Conservation (phyloP, 30 jellyfish, hydroid and myxozoan species). For the Aurelia sp. region DNA sequence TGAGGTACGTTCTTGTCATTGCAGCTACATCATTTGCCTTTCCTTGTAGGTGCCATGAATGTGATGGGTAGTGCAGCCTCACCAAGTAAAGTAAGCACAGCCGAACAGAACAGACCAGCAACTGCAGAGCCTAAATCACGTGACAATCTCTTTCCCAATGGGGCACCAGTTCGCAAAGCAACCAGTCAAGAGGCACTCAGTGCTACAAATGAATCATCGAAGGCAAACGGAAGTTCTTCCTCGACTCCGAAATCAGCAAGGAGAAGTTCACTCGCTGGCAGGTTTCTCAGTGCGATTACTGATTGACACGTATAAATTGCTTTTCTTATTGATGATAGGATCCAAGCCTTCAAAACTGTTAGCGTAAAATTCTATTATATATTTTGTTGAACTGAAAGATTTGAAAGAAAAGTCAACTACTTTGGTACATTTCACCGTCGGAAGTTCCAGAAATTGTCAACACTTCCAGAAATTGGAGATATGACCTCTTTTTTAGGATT, state of each 20-base stretch:
- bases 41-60: constrained; percentile 54
- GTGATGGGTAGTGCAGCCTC: constrained; percentile 65
- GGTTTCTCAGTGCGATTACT: constrained; percentile 66
- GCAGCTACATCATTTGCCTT: not conserved
- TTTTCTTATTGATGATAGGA: too few relatives aligned
- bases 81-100: constrained; percentile 52
- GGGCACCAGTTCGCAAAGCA: constrained; percentile 63
- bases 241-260: constrained; percentile 42
- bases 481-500: too few relatives aligned
- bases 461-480: too few relatives aligned
- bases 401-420: too few relatives aligned
- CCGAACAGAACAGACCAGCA: constrained; percentile 26
- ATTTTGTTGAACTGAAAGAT: too few relatives aligned
- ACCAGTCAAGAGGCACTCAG: constrained; percentile 59
- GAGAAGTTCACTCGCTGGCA: constrained; percentile 63
- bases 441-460: too few relatives aligned
- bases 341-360: too few relatives aligned
- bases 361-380: too few relatives aligned
- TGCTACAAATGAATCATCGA: not conserved
- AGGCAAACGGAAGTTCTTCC: constrained; percentile 12
- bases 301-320: constrained; percentile 7
- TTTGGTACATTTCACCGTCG: too few relatives aligned
- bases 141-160: constrained; percentile 29
- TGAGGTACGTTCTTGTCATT: too few relatives aligned
- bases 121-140: constrained; percentile 61